A percentile compares a stretch with the other conserved stretches of the same genome.
phyloP scores from a whole-genome alignment of 2,888 invertebrate genomes.

The Carcina quercana region DNA sequence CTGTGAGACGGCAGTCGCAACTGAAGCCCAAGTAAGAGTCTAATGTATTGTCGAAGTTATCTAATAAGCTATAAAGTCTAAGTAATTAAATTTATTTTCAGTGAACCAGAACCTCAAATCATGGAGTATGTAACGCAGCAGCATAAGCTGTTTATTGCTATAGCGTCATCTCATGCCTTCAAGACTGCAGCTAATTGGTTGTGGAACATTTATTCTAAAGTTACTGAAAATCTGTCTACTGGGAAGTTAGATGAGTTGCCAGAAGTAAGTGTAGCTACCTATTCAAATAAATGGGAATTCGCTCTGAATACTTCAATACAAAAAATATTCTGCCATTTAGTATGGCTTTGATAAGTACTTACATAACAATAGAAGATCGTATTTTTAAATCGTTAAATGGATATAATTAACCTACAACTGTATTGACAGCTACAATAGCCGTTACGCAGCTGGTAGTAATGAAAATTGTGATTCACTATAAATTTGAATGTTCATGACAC shows the following conservation, averaged over 20 bases:
- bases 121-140: slow-evolving; percentile 96
- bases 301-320: no score
- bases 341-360: no score
- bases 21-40: slow-evolving; percentile 80
- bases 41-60: not conserved
- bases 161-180: slow-evolving; percentile 87
- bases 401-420: no score
- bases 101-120: slow-evolving; percentile 89
- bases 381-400: no score
- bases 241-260: slow-evolving; percentile 87
- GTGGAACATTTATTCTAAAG: slow-evolving; percentile 85
- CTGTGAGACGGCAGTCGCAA: slow-evolving; percentile 91
- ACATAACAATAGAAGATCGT: no score
- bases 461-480: no score
- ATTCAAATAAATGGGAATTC: no score
- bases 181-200: slow-evolving; percentile 81
- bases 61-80: not conserved
- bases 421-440: no score
- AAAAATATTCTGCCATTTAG: no score
- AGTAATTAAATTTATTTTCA: slow-evolving; percentile 32
- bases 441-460: no score
- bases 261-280: slow-evolving; percentile 76
- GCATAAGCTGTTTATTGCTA: slow-evolving; percentile 89
- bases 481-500: no score
- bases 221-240: slow-evolving; percentile 81